A percentile compares a stretch with the other conserved stretches of the same genome.
Evolutionary conservation across 2,113 vertebrate genomes (phyloP).

Genomic region (Hylia prasina): DNA sequence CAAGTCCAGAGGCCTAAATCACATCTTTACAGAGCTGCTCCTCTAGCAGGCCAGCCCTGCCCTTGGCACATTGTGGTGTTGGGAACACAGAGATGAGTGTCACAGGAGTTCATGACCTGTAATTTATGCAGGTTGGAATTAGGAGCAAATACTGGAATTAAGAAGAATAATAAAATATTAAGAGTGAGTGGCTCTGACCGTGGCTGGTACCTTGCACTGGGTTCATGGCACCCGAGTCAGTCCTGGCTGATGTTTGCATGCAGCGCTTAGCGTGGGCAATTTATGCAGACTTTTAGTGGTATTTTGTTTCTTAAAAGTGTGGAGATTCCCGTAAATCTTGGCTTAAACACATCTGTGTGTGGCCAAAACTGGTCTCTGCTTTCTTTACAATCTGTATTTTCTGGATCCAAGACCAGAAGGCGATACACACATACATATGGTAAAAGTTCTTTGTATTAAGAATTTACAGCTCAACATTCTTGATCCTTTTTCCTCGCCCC

Average conservation of each 20-base stretch:
- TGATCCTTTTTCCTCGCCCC: neutral
- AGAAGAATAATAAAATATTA: neutral
- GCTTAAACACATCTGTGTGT: neutral
- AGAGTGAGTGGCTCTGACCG: neutral
- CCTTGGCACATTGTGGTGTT: neutral
- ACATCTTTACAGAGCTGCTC: neutral
- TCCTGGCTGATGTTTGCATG: neutral
- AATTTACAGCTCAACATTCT: neutral
- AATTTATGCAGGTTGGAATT: neutral
- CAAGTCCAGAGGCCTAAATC: neutral
- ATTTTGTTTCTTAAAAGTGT: neutral
- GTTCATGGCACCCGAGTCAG: neutral
- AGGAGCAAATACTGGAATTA: neutral
- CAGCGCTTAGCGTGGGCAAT: rapidly evolving
- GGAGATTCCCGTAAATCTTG: neutral
- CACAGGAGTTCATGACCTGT: neutral
- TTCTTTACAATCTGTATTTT: neutral
- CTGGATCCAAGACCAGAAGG: neutral
- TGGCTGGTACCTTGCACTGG: neutral
- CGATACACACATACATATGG: rapidly evolving
- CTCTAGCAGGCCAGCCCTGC: neutral
- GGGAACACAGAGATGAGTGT: neutral
- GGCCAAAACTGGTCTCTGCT: neutral
- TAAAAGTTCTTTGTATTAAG: neutral
- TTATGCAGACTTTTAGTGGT: neutral